These are phyloP conservation scores for Saimiri boliviensis DNA, from an alignment of 2,113 vertebrate species.

Conservation along the genomic window DNA sequence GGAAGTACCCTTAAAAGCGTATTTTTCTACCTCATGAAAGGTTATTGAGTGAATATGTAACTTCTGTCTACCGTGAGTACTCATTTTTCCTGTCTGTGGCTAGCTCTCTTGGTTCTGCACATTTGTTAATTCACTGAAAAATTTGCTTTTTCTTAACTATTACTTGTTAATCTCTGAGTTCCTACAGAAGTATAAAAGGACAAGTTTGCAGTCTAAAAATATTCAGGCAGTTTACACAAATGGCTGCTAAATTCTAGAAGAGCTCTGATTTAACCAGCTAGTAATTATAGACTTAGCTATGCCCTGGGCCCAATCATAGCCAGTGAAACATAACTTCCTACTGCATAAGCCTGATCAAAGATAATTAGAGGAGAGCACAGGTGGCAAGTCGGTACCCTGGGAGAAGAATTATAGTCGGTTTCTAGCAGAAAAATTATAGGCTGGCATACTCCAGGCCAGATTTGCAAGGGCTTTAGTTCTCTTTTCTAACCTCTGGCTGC, in stretches of 20 bases:
- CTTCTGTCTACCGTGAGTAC: neutral
- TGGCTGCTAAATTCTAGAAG: conserved; percentile 55
- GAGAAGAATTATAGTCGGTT: conserved; percentile 59
- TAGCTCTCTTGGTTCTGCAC: conserved; percentile 39
- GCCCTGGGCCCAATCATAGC: conserved; percentile 39
- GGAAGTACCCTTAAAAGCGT: neutral
- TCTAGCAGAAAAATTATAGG: conserved; percentile 34
- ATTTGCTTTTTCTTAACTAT: conserved; percentile 53
- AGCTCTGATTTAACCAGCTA: conserved; percentile 60
- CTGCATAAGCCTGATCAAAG: conserved; percentile 43
- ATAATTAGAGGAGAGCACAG: conserved; percentile 64
- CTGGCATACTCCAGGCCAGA: neutral
- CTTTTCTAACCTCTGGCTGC: neutral
- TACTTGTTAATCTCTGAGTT: conserved; percentile 52
- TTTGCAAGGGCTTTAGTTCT: neutral
- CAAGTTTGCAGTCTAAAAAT: conserved; percentile 59
- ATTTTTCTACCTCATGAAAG: neutral
- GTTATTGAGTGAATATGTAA: neutral
- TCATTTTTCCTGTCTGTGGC: neutral
- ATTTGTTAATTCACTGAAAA: conserved; percentile 32
- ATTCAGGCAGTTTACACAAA: conserved; percentile 50
- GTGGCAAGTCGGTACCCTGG: conserved; percentile 35
- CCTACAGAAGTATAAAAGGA: conserved; percentile 41
- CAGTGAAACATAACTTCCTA: conserved; percentile 59
- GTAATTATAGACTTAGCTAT: conserved; percentile 71